phyloP scores from a whole-genome alignment of 2,797 vertebrate genomes.

The Chelonia mydas region DNA sequence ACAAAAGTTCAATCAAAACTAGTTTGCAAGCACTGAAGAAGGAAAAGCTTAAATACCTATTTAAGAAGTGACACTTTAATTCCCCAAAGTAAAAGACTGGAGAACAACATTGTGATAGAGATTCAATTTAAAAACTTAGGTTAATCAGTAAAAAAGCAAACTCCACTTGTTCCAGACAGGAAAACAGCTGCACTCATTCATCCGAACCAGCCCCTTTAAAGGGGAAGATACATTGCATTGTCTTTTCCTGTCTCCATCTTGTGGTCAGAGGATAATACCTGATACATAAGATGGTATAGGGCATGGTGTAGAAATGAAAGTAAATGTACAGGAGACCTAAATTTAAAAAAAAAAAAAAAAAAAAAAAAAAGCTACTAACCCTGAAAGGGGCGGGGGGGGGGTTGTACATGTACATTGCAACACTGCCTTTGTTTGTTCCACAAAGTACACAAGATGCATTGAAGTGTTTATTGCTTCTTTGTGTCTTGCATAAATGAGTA shows the following conservation, averaged over 20 bases:
- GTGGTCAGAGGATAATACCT: neutral
- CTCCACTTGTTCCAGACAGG: accelerated
- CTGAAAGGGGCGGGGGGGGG: neutral
- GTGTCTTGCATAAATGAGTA: neutral
- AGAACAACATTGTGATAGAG: neutral
- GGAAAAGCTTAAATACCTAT: neutral
- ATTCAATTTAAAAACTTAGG: neutral
- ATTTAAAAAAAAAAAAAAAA: too few relatives aligned
- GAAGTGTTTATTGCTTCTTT: neutral
- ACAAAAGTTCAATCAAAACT: neutral
- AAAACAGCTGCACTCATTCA: neutral
- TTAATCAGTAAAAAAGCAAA: neutral
- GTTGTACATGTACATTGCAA: neutral
- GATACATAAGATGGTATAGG: neutral
- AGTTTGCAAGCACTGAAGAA: neutral
- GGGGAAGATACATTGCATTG: neutral
- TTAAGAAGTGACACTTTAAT: neutral
- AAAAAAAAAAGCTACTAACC: neutral
- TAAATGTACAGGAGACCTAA: neutral
- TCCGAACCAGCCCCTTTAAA: neutral
- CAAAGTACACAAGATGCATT: neutral
- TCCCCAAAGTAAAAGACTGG: neutral
- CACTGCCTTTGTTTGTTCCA: neutral
- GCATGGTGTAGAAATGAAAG: neutral
- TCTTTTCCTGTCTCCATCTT: neutral